Percentiles rank a stretch among this genome's conserved stretches.
Conservation (phyloP, 2,113 vertebrate species). For the Prionailurus viverrinus region DNA sequence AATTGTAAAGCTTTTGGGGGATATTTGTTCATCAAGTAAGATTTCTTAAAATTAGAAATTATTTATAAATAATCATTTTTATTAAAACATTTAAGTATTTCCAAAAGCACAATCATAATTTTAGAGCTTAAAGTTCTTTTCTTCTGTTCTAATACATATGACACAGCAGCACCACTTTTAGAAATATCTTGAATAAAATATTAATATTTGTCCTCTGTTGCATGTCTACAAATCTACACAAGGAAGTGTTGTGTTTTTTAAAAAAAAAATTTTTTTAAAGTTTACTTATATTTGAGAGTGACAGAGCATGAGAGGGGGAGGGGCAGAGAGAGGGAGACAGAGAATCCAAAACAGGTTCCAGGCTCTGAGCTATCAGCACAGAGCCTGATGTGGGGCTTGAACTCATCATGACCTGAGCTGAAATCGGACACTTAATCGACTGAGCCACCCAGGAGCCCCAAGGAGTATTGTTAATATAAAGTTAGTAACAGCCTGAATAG, state of each 20-base stretch:
- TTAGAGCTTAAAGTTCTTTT: not conserved
- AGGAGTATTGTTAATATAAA: not conserved
- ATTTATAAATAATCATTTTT: not conserved
- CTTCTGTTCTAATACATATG: not conserved
- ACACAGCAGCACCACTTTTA: not conserved
- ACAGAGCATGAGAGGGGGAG: no score
- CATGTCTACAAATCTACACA: not conserved
- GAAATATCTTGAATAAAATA: not conserved
- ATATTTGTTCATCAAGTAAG: not conserved
- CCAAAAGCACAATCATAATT: not conserved
- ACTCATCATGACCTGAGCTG: no score
- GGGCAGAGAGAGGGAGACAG: no score
- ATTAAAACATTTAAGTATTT: not conserved
- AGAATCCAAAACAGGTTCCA: no score
- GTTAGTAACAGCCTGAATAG: not conserved
- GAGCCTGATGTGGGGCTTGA: no score
- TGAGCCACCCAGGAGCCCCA: not conserved
- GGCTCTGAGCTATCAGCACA: no score
- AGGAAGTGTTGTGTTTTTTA: not conserved
- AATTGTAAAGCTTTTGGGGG: not conserved
- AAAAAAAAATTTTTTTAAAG: no score
- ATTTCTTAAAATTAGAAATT: not conserved
- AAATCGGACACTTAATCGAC: no score
- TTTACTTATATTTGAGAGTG: no score
- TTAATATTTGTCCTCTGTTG: not conserved